A percentile compares a stretch with the other conserved stretches of the same genome.
Conservation (phyloP, 2,888 invertebrate genomes). For the Panzeria rudis region DNA sequence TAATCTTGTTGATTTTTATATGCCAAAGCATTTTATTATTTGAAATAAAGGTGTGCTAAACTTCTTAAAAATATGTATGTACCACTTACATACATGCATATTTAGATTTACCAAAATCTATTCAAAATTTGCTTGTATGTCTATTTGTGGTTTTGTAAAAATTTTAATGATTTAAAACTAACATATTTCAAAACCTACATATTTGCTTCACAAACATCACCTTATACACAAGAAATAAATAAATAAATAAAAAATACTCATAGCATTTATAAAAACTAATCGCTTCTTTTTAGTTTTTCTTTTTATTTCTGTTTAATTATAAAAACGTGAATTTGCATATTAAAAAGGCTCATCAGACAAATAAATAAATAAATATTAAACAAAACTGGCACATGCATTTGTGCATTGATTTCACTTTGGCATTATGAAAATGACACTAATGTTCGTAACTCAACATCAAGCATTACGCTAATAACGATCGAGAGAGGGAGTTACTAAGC, state of each 20-base stretch:
- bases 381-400: conserved; percentile 34
- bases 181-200: not conserved
- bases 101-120: conserved; percentile 4
- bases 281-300: conserved; percentile 14
- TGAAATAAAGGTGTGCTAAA: conserved; percentile 39
- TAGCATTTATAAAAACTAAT: conserved; percentile 37
- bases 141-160: not conserved
- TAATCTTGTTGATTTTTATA: conserved; percentile 27
- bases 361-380: no score
- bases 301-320: conserved; percentile 53
- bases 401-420: conserved; percentile 63
- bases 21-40: conserved; percentile 38
- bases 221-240: not conserved
- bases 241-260: not conserved
- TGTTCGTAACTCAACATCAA: conserved; percentile 9
- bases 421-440: conserved; percentile 36
- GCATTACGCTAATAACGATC: not conserved
- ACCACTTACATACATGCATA: no score
- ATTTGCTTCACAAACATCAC: not conserved
- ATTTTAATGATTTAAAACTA: conserved; percentile 17
- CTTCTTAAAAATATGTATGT: conserved; percentile 5
- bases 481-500: not conserved
- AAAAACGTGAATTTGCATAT: conserved; percentile 58
- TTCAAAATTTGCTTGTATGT: conserved; percentile 12
- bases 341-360: conserved; percentile 39